Evolutionary conservation across 2,888 invertebrate species (phyloP), one percentile per base, ranked within the genome.

Genomic region (Xylophagus ater): DNA sequence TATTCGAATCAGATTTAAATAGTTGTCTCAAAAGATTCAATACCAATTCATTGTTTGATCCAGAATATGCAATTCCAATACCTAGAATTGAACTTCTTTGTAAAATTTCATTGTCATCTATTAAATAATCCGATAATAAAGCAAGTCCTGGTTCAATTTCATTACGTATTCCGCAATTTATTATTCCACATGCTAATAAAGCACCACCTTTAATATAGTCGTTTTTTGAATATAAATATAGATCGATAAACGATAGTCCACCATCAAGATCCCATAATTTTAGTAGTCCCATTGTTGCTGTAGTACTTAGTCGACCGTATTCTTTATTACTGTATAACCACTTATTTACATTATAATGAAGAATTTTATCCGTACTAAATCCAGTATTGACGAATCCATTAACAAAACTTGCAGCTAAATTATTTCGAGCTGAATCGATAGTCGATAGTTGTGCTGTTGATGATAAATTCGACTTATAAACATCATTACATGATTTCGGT

Each of bases 341-440:
- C 46, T 72, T 72, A 47, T 71, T 73, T 18, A 73, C 74, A 51
- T 73, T 71, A 52, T 90, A 89, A 23, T 83, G 81, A 32, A 88
- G 70, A 4, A 94, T 72, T 62, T 93, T 93, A 59, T 96, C 94
- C 15, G 80, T 75, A 4, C 93, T 90, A 62, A 94, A 96, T 2
- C 85, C 94, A 18, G 88, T 87, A 57, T 94, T 94, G 0, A 94
- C 89, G 57, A 94, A 90, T 2, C 92, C 94, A 60, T 94, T 96
- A 1, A 94, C 94, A 57, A 96, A 90, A 3, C 90, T 88, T 0
- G 92, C 82, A 0, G 94, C 92, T 9, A 96, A 68, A 62, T 94
- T 94, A 60, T 90, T 87, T 19, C 88, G 69, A 0, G 92, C 90
- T 0, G 92, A 92, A 64, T 96, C 93, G 0, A 86, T 23, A 9